Conservation (phyloP, 1,140 invertebrate genomes). For the Lycorma delicatula region DNA sequence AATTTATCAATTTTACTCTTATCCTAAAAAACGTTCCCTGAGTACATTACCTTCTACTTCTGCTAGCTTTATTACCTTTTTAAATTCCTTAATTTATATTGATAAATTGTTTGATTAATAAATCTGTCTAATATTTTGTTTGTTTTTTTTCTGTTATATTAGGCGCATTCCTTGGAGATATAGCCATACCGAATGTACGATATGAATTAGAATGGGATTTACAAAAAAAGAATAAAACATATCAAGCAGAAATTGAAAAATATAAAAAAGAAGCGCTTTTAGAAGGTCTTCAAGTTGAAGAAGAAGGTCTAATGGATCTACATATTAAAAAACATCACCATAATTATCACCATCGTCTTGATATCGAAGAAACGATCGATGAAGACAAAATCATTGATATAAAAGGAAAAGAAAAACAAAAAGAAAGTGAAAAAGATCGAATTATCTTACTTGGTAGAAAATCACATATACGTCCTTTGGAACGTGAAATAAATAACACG, state of each 20-base stretch:
- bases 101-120: not conserved
- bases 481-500: too few species aligned
- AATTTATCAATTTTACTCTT: too few species aligned
- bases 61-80: not conserved
- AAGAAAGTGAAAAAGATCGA: not conserved
- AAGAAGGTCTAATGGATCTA: conserved; percentile 61
- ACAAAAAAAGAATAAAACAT: conserved; percentile 18
- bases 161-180: conserved; percentile 29
- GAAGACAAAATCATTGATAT: conserved; percentile 38
- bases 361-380: conserved; percentile 30
- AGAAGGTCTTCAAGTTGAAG: conserved; percentile 70
- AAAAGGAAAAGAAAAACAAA: not conserved
- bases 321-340: conserved; percentile 21
- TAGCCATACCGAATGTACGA: conserved; percentile 25
- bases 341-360: too few species aligned
- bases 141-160: conserved; percentile 10
- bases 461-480: too few species aligned
- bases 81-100: too few species aligned
- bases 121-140: not conserved
- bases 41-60: too few species aligned
- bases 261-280: conserved; percentile 67
- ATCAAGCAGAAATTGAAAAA: conserved; percentile 59
- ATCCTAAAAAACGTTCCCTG: too few species aligned
- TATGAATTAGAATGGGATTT: conserved; percentile 22
- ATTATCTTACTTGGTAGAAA: too few species aligned